Conservation (phyloP, 2,113 vertebrate genomes). For the Crotalus tigris region DNA sequence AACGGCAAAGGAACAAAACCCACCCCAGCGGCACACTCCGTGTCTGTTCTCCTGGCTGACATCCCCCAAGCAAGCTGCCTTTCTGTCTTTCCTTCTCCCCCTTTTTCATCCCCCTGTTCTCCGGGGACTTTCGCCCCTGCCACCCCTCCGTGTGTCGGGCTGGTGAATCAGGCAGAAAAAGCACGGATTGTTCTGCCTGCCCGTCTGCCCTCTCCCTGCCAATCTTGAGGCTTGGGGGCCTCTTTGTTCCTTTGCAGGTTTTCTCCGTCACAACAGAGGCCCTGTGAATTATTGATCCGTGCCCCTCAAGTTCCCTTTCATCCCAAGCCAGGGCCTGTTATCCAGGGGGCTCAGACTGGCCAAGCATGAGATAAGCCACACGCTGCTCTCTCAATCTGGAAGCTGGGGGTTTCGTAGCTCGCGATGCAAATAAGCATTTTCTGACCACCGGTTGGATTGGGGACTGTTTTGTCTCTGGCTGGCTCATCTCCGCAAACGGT, state of each 20-base stretch:
- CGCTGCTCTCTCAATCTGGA: not conserved
- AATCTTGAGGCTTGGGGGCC: too few relatives aligned
- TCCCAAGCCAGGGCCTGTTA: not conserved
- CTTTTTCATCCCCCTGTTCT: not conserved
- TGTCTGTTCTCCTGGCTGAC: not conserved
- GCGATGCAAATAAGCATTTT: not conserved
- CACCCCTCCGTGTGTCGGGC: not conserved
- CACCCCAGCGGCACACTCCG: not conserved
- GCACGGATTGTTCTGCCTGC: not conserved
- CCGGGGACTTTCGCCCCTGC: not conserved
- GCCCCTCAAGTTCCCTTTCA: not conserved
- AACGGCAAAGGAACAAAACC: not conserved
- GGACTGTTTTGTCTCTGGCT: not conserved
- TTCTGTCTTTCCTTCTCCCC: not conserved
- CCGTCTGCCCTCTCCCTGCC: not conserved
- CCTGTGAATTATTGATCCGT: not conserved
- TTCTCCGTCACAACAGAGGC: not conserved
- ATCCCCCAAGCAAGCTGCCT: too few relatives aligned
- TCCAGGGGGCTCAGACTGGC: not conserved
- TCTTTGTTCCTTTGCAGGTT: not conserved
- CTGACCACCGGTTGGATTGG: not conserved
- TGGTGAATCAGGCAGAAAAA: not conserved
- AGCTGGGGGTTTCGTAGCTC: not conserved
- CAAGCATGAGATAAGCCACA: not conserved
- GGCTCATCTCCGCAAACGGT: not conserved